Conservation (phyloP, 2,113 vertebrate genomes). For the Caretta caretta region DNA sequence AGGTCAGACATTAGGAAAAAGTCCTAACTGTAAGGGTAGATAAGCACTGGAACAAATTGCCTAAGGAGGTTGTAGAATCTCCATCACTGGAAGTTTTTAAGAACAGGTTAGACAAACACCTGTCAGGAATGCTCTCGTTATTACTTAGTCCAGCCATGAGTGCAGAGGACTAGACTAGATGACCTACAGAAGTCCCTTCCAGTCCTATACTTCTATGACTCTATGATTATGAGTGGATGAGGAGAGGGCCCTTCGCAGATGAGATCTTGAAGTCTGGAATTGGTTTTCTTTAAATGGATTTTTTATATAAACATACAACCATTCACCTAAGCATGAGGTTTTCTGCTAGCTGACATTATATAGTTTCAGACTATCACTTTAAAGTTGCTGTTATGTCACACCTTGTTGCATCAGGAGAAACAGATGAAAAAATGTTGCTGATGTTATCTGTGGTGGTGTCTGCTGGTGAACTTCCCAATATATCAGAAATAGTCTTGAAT, state of each 20-base stretch:
- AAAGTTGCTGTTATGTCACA: not conserved
- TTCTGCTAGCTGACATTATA: not conserved
- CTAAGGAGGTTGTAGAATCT: no score
- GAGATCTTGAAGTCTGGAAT: not conserved
- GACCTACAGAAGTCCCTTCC: no score
- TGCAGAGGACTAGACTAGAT: no score
- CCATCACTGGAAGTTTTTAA: no score
- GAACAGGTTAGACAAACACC: no score
- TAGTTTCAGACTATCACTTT: not conserved
- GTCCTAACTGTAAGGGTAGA: no score
- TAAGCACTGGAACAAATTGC: no score
- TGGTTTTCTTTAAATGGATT: not conserved
- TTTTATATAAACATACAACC: not conserved
- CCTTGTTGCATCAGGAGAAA: not conserved
- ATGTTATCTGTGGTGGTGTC: not conserved
- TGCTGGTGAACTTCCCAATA: not conserved
- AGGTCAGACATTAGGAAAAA: no score
- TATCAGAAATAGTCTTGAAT: not conserved
- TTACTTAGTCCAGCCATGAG: no score
- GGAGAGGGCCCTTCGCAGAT: not conserved
- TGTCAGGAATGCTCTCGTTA: no score
- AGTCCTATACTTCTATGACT: no score
- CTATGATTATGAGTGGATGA: no score
- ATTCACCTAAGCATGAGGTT: not conserved
- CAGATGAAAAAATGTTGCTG: not conserved